These are phyloP conservation scores for Tor tambroides DNA, from an alignment of 2,113 vertebrate genomes.

Conservation along the genomic window DNA sequence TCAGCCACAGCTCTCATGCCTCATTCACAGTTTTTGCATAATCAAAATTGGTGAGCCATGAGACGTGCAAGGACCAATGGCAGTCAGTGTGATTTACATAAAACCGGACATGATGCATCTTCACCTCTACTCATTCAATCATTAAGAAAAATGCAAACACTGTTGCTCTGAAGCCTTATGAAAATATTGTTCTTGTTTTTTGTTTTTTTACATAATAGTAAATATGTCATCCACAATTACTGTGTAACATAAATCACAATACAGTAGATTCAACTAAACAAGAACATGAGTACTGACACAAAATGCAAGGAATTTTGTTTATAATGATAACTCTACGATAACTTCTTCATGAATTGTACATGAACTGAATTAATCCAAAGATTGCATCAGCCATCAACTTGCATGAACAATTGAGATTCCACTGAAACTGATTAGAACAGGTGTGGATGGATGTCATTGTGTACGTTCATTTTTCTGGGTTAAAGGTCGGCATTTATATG, in stretches of 20 bases:
- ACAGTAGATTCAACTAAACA: no score
- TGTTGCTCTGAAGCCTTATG: not conserved
- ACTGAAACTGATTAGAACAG: not conserved
- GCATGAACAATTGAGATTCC: not conserved
- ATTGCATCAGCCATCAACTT: not conserved
- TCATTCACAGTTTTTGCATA: not conserved
- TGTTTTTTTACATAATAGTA: not conserved
- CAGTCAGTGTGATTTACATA: not conserved
- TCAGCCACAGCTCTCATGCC: not conserved
- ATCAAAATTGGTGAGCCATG: not conserved
- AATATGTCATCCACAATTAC: not conserved
- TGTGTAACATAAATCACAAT: not conserved
- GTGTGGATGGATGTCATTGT: not conserved
- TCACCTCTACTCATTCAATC: not conserved
- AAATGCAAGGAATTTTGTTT: not conserved
- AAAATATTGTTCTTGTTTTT: not conserved
- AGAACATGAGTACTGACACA: not conserved
- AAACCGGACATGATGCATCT: not conserved
- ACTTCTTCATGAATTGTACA: not conserved
- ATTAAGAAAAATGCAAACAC: constrained; percentile 1
- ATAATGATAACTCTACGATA: not conserved
- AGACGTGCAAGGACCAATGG: not conserved
- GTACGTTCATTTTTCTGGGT: not conserved
- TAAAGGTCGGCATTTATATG: not conserved
- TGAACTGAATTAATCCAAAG: not conserved